Evolutionary conservation across 2,797 vertebrate species (phyloP).

Genomic region (Syngnathus acus): DNA sequence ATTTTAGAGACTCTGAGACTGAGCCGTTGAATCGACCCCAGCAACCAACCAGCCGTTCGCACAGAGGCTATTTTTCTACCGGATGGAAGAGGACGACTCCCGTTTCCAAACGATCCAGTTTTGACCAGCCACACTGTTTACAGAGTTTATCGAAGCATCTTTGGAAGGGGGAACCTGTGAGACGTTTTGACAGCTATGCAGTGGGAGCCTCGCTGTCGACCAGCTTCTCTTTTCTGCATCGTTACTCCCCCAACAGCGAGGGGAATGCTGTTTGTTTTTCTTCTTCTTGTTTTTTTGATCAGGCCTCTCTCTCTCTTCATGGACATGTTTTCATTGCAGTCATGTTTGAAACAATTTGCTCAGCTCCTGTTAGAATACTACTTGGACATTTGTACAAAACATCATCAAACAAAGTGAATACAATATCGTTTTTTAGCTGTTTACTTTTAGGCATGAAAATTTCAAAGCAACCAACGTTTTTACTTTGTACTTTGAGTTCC

Average conservation of each 20-base stretch:
- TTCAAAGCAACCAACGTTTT: conserved; percentile 50
- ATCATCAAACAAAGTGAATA: conserved; percentile 64
- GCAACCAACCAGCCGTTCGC: conserved; percentile 59
- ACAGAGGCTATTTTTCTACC: conserved; percentile 77
- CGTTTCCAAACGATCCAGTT: conserved; percentile 64
- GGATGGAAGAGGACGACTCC: conserved; percentile 65
- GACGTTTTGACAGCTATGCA: conserved; percentile 76
- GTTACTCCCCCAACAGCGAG: conserved; percentile 50
- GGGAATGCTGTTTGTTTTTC: conserved; percentile 55
- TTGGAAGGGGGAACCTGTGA: conserved; percentile 59
- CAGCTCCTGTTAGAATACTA: conserved; percentile 59
- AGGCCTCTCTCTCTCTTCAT: conserved; percentile 49
- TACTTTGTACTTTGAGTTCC: conserved; percentile 47
- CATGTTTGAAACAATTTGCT: conserved; percentile 43
- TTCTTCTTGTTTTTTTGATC: conserved; percentile 49
- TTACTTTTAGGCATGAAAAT: conserved; percentile 69
- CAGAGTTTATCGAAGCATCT: conserved; percentile 63
- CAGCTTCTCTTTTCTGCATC: conserved; percentile 72
- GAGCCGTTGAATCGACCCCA: conserved; percentile 44
- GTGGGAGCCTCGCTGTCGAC: conserved; percentile 75
- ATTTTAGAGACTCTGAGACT: conserved; percentile 48
- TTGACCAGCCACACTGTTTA: conserved; percentile 59
- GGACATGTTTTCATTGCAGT: conserved; percentile 62
- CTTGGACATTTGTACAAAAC: conserved; percentile 73
- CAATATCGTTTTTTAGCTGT: conserved; percentile 68